Evolutionary conservation across 1,140 invertebrate species (phyloP), one percentile per base, ranked within the genome.

Genomic region (Leptonema lineaticorne): DNA sequence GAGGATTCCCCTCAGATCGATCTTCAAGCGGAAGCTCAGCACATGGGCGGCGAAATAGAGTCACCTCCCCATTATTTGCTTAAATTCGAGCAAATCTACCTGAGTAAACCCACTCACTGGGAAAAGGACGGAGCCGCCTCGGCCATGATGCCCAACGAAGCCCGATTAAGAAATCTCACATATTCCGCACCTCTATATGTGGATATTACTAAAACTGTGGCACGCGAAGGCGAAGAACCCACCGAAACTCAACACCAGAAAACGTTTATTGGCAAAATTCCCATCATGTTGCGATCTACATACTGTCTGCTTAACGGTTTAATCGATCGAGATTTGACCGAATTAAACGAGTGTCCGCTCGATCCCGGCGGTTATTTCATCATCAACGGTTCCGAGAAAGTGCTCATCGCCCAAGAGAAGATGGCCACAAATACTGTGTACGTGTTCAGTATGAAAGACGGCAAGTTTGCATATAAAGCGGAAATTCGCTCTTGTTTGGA

Each of bases 381-480:
- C 74, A 96, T 97, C 45, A 97, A 97, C 78, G 95, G 95, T 1
- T 96, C 94, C 7, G 95, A 97, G 82, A 97, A 97, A 79, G 95
- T 94, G 64, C 81, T 99, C 0, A 99, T 99, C 81, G 97, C 97
- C 7, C 97, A 99, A 81, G 97, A 99, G 79, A 99, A 99, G 82
- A 99, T 99, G 97, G 97, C 97, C 11, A 98, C 97, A 8, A 99
- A 99, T 78, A 98, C 96, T 63, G 97, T 99, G 2, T 99, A 99
- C 83, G 97, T 99, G 1, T 99, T 99, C 78, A 92, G 93, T 75
- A 96, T 99, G 92, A 99, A 99, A 82, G 92, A 94, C 78, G 92
- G 93, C 59, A 99, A 99, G 80, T 99, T 94, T 86, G 95, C 95
- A 7, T 99, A 92, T 77, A 99, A 98, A 84, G 91, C 96, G 63